Percentiles rank a stretch among this genome's conserved stretches.
Conservation (phyloP, 2,113 vertebrate genomes). For the Urocitellus parryii region DNA sequence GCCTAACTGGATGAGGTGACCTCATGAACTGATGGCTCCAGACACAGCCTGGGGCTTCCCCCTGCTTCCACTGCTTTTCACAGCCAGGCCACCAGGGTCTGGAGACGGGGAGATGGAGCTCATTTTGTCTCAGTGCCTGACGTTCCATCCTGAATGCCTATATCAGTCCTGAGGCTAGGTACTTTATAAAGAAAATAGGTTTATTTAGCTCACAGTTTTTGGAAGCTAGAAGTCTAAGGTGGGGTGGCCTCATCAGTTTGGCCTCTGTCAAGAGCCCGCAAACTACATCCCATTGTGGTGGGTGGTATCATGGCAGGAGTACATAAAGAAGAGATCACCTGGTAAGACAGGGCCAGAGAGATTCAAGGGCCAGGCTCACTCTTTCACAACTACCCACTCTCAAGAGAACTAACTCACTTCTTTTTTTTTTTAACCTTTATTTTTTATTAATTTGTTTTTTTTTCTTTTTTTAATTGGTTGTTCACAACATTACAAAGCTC, state of each 20-base stretch:
- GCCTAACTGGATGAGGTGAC: background rate
- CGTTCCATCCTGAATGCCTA: background rate
- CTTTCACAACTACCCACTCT: background rate
- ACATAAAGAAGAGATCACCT: background rate
- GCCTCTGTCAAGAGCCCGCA: background rate
- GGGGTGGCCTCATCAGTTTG: background rate
- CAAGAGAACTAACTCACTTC: no score
- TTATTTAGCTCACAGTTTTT: background rate
- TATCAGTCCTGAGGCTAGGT: background rate
- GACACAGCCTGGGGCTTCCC: background rate
- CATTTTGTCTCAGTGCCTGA: background rate
- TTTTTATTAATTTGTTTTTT: no score
- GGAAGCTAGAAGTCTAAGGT: background rate
- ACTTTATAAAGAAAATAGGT: background rate
- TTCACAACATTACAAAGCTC: no score
- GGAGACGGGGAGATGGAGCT: no score
- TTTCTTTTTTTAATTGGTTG: no score
- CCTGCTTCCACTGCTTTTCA: background rate
- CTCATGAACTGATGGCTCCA: background rate
- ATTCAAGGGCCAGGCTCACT: background rate
- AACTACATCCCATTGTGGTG: no score
- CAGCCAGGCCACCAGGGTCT: no score
- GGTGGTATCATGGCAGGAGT: background rate
- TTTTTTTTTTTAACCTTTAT: no score
- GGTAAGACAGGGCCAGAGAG: background rate